Evolutionary conservation across 64 coral and sea anemone species (phyloP).

Genomic region (Pocillopora verrucosa): DNA sequence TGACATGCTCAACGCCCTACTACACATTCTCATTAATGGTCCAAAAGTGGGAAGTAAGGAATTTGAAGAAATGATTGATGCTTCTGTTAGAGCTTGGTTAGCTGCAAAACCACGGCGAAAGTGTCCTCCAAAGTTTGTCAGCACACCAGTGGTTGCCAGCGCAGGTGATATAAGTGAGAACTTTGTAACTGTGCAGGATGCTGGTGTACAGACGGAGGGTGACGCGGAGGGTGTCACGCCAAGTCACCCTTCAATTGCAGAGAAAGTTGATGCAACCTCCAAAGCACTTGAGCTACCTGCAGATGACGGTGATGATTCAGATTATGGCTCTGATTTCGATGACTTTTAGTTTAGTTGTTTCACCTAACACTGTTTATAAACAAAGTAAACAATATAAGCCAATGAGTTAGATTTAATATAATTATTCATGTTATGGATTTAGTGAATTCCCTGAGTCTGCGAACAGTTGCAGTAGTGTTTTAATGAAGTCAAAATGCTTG

Average conservation of each 20-base stretch:
- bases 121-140: conserved; percentile 28
- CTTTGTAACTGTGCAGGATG: background rate
- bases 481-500: background rate
- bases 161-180: background rate
- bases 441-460: background rate
- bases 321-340: background rate
- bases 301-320: background rate
- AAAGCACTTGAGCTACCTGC: background rate
- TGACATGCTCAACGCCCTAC: conserved; percentile 42
- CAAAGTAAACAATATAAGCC: background rate
- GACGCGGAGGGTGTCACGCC: background rate
- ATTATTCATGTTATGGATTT: background rate
- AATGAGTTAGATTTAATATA: background rate
- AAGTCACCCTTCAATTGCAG: background rate
- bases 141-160: background rate
- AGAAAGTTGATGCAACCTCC: background rate
- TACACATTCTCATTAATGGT: conserved; percentile 51
- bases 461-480: background rate
- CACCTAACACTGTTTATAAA: background rate
- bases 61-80: conserved; percentile 34
- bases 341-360: background rate
- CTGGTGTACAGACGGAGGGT: background rate
- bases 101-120: conserved; percentile 2
- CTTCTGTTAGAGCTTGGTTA: conserved; percentile 12
- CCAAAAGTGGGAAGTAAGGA: conserved; percentile 10